Percentiles rank a stretch among this genome's conserved stretches.
Evolutionary conservation across 1,140 invertebrate genomes (phyloP).

Genomic region (Heliconius nattereri): DNA sequence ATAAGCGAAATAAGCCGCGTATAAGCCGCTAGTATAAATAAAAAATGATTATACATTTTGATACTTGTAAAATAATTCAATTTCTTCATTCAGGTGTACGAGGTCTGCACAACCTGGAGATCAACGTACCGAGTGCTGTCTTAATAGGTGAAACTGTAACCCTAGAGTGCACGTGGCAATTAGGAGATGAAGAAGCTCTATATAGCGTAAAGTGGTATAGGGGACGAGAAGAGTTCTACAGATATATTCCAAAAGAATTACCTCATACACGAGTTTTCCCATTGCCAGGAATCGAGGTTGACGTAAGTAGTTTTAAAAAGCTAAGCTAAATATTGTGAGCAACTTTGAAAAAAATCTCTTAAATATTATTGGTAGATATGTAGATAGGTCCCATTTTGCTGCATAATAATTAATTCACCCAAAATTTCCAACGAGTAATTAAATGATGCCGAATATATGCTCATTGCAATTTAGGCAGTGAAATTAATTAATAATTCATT

Average conservation of each 20-base stretch:
- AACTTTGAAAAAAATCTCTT: background rate
- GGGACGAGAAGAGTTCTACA: constrained; percentile 88
- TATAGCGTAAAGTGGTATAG: constrained; percentile 91
- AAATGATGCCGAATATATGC: constrained; percentile 1
- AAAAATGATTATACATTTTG: no score
- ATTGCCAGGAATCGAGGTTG: constrained; percentile 85
- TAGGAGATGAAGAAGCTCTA: constrained; percentile 84
- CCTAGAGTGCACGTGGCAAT: constrained; percentile 87
- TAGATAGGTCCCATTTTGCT: background rate
- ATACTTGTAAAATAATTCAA: background rate
- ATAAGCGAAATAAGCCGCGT: no score
- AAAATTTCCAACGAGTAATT: background rate
- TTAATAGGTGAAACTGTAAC: constrained; percentile 84
- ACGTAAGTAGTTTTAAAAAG: constrained; percentile 84
- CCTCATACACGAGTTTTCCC: constrained; percentile 86
- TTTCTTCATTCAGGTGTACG: constrained; percentile 81
- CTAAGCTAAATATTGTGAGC: background rate
- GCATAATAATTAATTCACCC: background rate
- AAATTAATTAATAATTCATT: constrained; percentile 22
- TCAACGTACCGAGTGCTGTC: constrained; percentile 85
- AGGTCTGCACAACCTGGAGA: constrained; percentile 84
- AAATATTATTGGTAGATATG: background rate
- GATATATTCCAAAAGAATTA: constrained; percentile 86
- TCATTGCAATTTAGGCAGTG: constrained; percentile 11
- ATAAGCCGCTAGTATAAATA: no score